Percentiles rank a stretch among this genome's conserved stretches.
Evolutionary conservation across 2,797 vertebrate genomes (phyloP).

Genomic region (Pipistrellus pygmaeus): DNA sequence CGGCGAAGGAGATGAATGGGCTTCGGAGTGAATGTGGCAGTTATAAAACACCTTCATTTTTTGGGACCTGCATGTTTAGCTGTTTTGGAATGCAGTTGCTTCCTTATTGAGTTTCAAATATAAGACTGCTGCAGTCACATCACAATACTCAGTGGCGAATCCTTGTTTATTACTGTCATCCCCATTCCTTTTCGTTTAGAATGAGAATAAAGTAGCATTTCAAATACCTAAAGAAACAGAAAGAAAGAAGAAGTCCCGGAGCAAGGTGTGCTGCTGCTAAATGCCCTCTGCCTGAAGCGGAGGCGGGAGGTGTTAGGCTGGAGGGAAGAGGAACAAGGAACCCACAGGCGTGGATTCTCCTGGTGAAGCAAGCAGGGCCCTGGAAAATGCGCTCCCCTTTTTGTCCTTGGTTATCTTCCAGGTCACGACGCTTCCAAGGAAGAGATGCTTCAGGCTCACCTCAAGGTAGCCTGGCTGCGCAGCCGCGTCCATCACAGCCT

Average conservation of each 20-base stretch:
- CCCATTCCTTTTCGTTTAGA: background rate
- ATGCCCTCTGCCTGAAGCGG: background rate
- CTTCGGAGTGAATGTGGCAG: background rate
- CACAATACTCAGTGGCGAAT: background rate
- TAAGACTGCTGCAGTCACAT: background rate
- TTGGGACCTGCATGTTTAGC: background rate
- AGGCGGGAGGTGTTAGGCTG: background rate
- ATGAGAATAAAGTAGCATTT: background rate
- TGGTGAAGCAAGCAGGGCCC: background rate
- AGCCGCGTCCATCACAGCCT: background rate
- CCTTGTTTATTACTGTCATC: background rate
- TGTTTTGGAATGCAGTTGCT: background rate
- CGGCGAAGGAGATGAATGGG: background rate
- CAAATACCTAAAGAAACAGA: background rate
- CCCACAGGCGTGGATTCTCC: background rate
- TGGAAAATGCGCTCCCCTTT: background rate
- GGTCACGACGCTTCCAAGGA: background rate
- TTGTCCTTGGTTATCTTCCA: background rate
- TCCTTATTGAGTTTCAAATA: background rate
- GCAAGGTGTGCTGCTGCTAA: conserved; percentile 20
- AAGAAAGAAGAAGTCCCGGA: conserved; percentile 44
- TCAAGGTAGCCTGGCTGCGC: background rate
- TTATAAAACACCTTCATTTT: background rate
- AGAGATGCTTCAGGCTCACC: background rate
- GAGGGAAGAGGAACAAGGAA: background rate